Base-by-base conservation (phyloP, 2,888 invertebrate species). In the Napeogenes sylphis region DNA sequence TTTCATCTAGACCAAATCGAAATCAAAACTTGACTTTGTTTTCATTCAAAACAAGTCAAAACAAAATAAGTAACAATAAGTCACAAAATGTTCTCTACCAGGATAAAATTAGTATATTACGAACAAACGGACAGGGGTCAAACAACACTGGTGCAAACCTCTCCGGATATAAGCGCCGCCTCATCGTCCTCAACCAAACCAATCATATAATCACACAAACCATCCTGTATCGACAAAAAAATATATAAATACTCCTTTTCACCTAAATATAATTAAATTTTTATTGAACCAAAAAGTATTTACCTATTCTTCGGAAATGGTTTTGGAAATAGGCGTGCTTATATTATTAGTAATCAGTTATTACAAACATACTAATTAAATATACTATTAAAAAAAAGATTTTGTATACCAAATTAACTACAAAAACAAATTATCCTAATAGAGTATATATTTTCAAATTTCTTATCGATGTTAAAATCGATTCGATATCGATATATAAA, bases 141-240 rank as follows among this genome's bases (percentile, higher is more conserved):
- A 42, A 42, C 42, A 42, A 42, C 42, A 42, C 42, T 42, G 42
- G 42, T 42, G 10, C 42, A 87, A 90, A 91, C 90, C 90, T 91
- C 90, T 83, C 79, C 83, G 75, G 81, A 77, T 74, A 91, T 89
- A 67, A 91, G 89, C 80, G 91, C 90, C 75, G 85, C 85, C 72
- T 90, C 91, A 90, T 91, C 91, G 85, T 90, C 90, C 85, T 90
- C 90, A 86, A 85, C 85, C 89, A 91, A 90, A 86, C 90, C 90
- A 90, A 90, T 87, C 85, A 91, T 88, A 90, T 89, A 91, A 87
- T 91, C 91, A 91, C 89, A 90, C 83, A 91, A 87, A 84, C 89
- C 89, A 86, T 89, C 91, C 91, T 91, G 91, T 78, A 79, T 71
- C 83, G 84, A 87, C 82, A 90, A 88, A 87, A 84, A 81, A 70